Percentiles rank a stretch among this genome's conserved stretches.
Evolutionary conservation across 2,888 invertebrate genomes (phyloP).

Genomic region (Galerucella calmariensis): DNA sequence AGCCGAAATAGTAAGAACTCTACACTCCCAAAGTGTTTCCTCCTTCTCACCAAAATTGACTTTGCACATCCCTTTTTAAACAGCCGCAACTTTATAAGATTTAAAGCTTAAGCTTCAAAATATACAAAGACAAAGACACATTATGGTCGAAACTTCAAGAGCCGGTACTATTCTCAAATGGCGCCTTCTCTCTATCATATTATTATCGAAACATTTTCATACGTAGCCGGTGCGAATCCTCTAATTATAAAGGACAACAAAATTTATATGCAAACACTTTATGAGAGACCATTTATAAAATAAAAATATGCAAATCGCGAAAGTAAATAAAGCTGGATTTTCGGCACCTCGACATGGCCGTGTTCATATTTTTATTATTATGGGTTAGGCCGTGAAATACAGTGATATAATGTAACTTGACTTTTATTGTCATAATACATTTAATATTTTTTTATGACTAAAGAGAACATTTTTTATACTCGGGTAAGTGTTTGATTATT

Average conservation of each 20-base stretch:
- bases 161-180: background rate
- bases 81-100: no score
- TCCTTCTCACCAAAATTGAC: no score
- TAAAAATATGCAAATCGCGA: slow-evolving; percentile 36
- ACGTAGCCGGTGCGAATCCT: slow-evolving; percentile 24
- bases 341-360: background rate
- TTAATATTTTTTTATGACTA: background rate
- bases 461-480: no score
- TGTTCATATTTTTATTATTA: slow-evolving; percentile 2
- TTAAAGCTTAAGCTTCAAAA: no score
- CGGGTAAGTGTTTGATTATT: no score
- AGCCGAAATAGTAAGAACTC: no score
- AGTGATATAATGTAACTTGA: background rate
- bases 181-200: slow-evolving; percentile 8
- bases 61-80: no score
- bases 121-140: background rate
- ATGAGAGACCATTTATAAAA: slow-evolving; percentile 35
- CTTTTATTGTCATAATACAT: background rate
- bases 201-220: slow-evolving; percentile 30
- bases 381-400: background rate
- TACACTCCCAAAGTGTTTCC: no score
- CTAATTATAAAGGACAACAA: slow-evolving; percentile 44
- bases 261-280: slow-evolving; percentile 45
- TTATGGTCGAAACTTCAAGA: background rate
- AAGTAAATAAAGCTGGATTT: slow-evolving; percentile 36